phyloP scores from a whole-genome alignment of 2,888 invertebrate species.

The Meiosimyza platycephala region DNA sequence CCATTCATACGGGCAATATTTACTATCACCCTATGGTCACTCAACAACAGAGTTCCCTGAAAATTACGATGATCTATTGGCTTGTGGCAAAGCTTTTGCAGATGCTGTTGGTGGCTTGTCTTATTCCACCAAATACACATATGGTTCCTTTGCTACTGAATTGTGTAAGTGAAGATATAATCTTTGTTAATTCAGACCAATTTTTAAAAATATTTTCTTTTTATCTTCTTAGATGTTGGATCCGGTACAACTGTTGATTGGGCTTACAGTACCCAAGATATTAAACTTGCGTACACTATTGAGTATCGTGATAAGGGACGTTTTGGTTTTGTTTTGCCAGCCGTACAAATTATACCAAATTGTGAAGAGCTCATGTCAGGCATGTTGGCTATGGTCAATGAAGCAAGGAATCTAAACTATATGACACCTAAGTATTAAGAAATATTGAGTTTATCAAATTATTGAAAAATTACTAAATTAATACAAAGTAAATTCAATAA shows the following conservation, averaged over 20 bases:
- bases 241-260: slow-evolving; percentile 69
- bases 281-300: slow-evolving; percentile 70
- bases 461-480: neutral
- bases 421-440: slow-evolving; percentile 50
- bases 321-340: slow-evolving; percentile 77
- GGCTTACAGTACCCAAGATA: slow-evolving; percentile 68
- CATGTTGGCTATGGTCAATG: slow-evolving; percentile 68
- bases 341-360: slow-evolving; percentile 73
- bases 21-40: slow-evolving; percentile 73
- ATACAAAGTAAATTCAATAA: too few relatives aligned
- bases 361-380: slow-evolving; percentile 72
- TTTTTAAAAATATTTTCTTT: neutral
- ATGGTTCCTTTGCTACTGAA: slow-evolving; percentile 71
- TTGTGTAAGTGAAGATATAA: slow-evolving; percentile 68
- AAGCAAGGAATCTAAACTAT: slow-evolving; percentile 69
- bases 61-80: slow-evolving; percentile 68
- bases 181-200: neutral
- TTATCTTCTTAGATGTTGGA: slow-evolving; percentile 62
- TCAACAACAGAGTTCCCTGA: slow-evolving; percentile 59
- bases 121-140: slow-evolving; percentile 68
- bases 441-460: neutral
- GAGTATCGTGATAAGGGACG: slow-evolving; percentile 76
- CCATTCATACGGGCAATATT: slow-evolving; percentile 74
- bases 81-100: slow-evolving; percentile 69
- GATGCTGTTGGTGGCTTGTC: slow-evolving; percentile 67